Evolutionary conservation across 2,888 invertebrate genomes (phyloP).

Genomic region (Suillia variegata): DNA sequence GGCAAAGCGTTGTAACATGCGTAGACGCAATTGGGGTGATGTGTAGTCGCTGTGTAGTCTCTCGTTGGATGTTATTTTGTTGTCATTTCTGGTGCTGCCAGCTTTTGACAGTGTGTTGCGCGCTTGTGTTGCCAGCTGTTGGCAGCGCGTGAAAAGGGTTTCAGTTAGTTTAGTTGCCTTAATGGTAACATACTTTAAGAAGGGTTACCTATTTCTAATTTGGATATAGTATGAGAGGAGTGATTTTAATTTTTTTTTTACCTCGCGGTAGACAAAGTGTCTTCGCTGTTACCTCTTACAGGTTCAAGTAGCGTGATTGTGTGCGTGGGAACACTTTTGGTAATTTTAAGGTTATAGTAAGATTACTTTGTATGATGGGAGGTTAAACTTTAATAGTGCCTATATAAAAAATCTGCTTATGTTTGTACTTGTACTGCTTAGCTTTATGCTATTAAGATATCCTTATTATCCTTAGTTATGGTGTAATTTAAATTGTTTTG

Average conservation of each 20-base stretch:
- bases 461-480: no score
- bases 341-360: no score
- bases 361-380: no score
- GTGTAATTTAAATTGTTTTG: no score
- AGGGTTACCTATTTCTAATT: not conserved
- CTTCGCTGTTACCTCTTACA: not conserved
- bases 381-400: no score
- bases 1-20: not conserved
- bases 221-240: not conserved
- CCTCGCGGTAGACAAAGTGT: not conserved
- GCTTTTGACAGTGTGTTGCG: not conserved
- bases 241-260: not conserved
- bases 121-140: not conserved
- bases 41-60: not conserved
- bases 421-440: no score
- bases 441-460: no score
- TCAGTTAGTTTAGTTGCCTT: not conserved
- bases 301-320: not conserved
- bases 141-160: not conserved
- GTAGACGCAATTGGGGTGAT: not conserved
- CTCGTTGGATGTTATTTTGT: no score
- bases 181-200: no score
- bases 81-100: not conserved
- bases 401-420: no score
- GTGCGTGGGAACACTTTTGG: constrained; percentile 3